A percentile compares a stretch with the other conserved stretches of the same genome.
Evolutionary conservation across 2,113 vertebrate genomes (phyloP).

Genomic region (Zapornia atra): DNA sequence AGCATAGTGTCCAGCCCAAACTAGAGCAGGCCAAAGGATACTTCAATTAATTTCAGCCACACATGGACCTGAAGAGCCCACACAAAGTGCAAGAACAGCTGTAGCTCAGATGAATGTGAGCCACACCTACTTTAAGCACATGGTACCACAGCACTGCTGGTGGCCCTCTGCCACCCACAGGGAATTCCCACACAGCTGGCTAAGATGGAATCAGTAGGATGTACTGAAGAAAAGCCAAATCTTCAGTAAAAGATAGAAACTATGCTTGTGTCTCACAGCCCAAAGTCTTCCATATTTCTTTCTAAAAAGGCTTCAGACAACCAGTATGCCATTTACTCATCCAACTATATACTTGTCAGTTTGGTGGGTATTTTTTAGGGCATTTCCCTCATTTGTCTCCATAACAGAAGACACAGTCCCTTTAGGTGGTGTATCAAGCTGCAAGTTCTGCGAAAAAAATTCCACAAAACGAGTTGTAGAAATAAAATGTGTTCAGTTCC

Average conservation of each 20-base stretch:
- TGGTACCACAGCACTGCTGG: background rate
- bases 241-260: background rate
- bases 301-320: background rate
- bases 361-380: background rate
- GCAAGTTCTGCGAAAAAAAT: background rate
- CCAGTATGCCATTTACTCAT: background rate
- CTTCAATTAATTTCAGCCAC: background rate
- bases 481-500: background rate
- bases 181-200: background rate
- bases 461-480: background rate
- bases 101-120: background rate
- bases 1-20: background rate
- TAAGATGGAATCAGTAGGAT: background rate
- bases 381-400: background rate
- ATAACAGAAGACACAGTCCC: background rate
- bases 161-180: background rate
- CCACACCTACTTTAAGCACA: background rate
- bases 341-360: background rate
- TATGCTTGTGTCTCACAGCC: background rate
- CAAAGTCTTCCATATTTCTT: background rate
- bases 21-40: background rate
- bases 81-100: background rate
- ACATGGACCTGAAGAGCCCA: background rate
- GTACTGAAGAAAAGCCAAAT: background rate
- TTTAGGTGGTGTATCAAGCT: background rate